Evolutionary conservation across 2,113 vertebrate species (phyloP).

Genomic region (Hypanus sabinus): DNA sequence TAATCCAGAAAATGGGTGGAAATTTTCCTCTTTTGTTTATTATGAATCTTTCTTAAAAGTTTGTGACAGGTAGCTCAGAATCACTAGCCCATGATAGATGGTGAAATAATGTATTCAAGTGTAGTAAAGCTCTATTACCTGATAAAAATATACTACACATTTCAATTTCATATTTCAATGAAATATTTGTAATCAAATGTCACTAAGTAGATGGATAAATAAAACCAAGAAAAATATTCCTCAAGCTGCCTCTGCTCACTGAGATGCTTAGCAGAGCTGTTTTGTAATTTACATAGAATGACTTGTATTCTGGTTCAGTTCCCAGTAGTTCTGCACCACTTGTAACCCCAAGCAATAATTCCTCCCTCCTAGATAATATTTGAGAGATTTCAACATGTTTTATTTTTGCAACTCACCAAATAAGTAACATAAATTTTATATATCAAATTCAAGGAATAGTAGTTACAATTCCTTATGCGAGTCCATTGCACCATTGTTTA

Average conservation of each 20-base stretch:
- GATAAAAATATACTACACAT: too few relatives aligned
- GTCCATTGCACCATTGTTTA: background rate
- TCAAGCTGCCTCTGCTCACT: background rate
- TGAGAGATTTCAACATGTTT: background rate
- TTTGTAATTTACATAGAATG: conserved; percentile 22
- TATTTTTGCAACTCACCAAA: background rate
- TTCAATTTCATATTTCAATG: too few relatives aligned
- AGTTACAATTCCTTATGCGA: background rate
- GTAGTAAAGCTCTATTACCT: background rate
- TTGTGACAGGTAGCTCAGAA: background rate
- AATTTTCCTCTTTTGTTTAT: background rate
- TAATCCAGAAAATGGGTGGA: background rate
- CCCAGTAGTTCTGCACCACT: background rate
- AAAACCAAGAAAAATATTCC: background rate
- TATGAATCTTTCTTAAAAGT: background rate
- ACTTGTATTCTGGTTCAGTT: conserved; percentile 10
- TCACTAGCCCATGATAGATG: background rate
- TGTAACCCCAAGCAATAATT: conserved; percentile 27
- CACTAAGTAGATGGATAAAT: background rate
- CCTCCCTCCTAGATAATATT: background rate
- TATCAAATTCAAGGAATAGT: background rate
- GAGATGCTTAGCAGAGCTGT: background rate
- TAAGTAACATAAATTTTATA: background rate
- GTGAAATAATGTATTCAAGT: background rate
- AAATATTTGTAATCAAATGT: background rate